Evolutionary conservation across 2,113 vertebrate species (phyloP).

Genomic region (Polypterus bichir): DNA sequence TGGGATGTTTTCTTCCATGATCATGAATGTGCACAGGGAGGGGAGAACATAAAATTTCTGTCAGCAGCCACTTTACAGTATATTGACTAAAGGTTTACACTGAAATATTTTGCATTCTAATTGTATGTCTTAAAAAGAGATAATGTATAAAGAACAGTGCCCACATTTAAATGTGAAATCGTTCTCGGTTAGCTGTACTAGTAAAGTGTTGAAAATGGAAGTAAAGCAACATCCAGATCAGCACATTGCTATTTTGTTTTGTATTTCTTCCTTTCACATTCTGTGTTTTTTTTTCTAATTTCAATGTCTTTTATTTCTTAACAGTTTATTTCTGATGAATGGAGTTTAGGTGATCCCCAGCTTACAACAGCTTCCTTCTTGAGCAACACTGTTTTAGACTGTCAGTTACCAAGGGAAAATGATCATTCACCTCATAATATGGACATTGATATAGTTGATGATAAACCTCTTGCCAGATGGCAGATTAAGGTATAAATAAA

Average conservation of each 20-base stretch:
- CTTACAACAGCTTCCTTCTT: slow-evolving; percentile 49
- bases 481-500: slow-evolving; percentile 64
- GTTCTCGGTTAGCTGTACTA: too few relatives aligned
- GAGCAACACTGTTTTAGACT: slow-evolving; percentile 47
- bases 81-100: too few relatives aligned
- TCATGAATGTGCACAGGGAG: too few relatives aligned
- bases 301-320: slow-evolving; percentile 22
- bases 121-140: too few relatives aligned
- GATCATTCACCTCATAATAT: slow-evolving; percentile 22
- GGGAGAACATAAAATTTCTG: too few relatives aligned
- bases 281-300: neutral
- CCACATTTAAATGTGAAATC: too few relatives aligned
- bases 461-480: slow-evolving; percentile 56
- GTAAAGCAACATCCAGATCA: neutral
- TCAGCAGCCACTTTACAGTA: too few relatives aligned
- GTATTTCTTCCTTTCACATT: neutral
- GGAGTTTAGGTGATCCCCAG: slow-evolving; percentile 49
- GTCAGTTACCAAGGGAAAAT: slow-evolving; percentile 53
- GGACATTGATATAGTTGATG: slow-evolving; percentile 23
- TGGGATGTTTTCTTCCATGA: too few relatives aligned
- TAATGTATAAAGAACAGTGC: too few relatives aligned
- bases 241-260: neutral
- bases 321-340: slow-evolving; percentile 52
- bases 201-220: neutral
- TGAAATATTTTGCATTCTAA: too few relatives aligned